Evolutionary conservation across 2,797 vertebrate species (phyloP).

Genomic region (Melanotaenia trifasciata): DNA sequence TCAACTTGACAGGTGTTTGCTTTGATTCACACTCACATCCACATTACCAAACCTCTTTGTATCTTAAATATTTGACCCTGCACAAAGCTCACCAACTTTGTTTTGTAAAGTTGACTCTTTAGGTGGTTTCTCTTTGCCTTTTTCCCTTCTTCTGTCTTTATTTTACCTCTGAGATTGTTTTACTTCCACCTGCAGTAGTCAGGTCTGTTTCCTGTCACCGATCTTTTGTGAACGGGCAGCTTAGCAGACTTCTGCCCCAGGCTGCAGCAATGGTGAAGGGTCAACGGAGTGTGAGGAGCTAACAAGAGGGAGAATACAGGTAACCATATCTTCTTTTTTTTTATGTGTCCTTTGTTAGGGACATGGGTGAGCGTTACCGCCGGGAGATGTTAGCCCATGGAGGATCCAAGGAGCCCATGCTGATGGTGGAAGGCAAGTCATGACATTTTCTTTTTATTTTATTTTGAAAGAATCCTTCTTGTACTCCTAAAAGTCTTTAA

Average conservation of each 20-base stretch:
- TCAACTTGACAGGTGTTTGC: conserved; percentile 47
- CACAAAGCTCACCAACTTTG: conserved; percentile 40
- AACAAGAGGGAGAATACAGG: conserved; percentile 43
- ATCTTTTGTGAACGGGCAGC: conserved; percentile 40
- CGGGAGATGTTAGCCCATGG: conserved; percentile 95
- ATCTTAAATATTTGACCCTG: conserved; percentile 31
- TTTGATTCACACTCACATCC: conserved; percentile 38
- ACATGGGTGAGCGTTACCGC: conserved; percentile 95
- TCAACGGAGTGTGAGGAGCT: conserved; percentile 6
- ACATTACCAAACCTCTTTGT: conserved; percentile 20
- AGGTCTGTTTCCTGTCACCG: conserved; percentile 62
- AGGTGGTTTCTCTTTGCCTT: conserved; percentile 5
- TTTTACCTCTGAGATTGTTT: conserved; percentile 39
- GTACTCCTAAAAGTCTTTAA: neutral
- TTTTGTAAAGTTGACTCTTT: conserved; percentile 42
- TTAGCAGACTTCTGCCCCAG: conserved; percentile 36
- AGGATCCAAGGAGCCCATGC: conserved; percentile 93
- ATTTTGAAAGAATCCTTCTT: neutral
- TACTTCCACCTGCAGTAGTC: conserved; percentile 57
- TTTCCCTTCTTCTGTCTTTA: conserved; percentile 12
- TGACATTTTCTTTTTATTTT: neutral
- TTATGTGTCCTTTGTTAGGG: conserved; percentile 80
- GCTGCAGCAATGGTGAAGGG: conserved; percentile 9
- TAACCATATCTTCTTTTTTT: conserved; percentile 67
- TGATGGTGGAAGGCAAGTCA: conserved; percentile 94